These are phyloP conservation scores for Heliconius eleuchia DNA, from an alignment of 1,140 invertebrate species.

Conservation along the genomic window DNA sequence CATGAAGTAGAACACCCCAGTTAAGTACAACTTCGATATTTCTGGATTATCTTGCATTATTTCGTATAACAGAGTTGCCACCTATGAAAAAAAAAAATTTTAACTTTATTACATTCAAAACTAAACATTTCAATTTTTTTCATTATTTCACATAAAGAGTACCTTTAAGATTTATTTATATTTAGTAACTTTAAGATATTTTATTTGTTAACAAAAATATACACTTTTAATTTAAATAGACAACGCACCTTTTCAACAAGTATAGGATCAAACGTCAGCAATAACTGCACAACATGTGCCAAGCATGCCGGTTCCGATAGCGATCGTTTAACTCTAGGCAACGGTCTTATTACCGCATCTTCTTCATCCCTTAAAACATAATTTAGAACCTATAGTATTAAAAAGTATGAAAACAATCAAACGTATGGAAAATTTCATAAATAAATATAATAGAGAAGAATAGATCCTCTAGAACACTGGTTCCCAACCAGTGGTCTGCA, in stretches of 20 bases:
- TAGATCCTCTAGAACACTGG: too few species aligned
- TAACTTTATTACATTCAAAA: too few species aligned
- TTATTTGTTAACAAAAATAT: background rate
- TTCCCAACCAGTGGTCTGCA: too few species aligned
- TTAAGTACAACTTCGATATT: constrained; percentile 96
- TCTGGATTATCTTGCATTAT: constrained; percentile 98
- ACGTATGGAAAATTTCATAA: too few species aligned
- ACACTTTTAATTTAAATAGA: background rate
- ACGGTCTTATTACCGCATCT: constrained; percentile 95
- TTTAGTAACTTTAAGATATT: too few species aligned
- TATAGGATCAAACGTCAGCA: constrained; percentile 98
- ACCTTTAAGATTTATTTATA: too few species aligned
- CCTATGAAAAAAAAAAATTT: constrained; percentile 78
- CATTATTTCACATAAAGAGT: too few species aligned
- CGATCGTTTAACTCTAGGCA: constrained; percentile 95
- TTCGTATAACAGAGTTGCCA: constrained; percentile 91
- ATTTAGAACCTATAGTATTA: too few species aligned
- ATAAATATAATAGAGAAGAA: too few species aligned
- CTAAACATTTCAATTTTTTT: background rate
- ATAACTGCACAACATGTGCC: constrained; percentile 97
- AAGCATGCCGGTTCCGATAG: constrained; percentile 94
- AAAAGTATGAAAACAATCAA: too few species aligned
- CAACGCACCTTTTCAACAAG: constrained; percentile 90
- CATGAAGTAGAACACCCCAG: constrained; percentile 99
- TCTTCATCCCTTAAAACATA: constrained; percentile 86